Evolutionary conservation across 37 sponge, comb jelly and placozoan genomes (phyloP).

Genomic region (Axinella damicornis): DNA sequence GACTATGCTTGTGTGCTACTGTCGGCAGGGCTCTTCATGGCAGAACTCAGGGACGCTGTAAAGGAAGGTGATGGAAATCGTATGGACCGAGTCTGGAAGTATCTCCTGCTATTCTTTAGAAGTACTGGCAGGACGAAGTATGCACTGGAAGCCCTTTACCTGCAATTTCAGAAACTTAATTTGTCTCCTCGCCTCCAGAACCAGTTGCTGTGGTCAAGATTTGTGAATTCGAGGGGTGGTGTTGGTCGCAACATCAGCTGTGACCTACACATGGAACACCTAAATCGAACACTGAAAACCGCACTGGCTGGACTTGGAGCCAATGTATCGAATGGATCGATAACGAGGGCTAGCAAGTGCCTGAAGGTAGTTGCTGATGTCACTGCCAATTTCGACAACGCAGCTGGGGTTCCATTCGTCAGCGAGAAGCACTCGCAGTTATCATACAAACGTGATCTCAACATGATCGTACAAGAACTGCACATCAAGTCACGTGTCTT

Average conservation of each 20-base stretch:
- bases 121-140: constrained; percentile 14
- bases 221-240: constrained; percentile 18
- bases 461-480: too few species aligned
- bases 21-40: background rate
- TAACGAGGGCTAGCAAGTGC: too few species aligned
- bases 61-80: background rate
- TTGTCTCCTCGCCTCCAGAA: background rate
- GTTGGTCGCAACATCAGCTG: constrained; percentile 8
- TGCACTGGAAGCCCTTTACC: constrained; percentile 6
- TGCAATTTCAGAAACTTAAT: background rate
- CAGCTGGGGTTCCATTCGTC: too few species aligned
- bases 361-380: too few species aligned
- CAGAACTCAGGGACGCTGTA: background rate
- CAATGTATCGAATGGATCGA: too few species aligned
- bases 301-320: too few species aligned
- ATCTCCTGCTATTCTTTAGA: constrained; percentile 20
- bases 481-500: too few species aligned
- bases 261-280: constrained; percentile 47
- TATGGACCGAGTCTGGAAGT: constrained; percentile 19
- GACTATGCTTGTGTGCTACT: too few species aligned
- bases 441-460: too few species aligned
- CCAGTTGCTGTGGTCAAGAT: constrained; percentile 1
- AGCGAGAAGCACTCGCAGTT: too few species aligned
- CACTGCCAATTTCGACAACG: too few species aligned
- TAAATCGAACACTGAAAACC: too few species aligned